These are phyloP conservation scores for Patella depressa DNA, from an alignment of 2,888 invertebrate species.

Conservation along the genomic window DNA sequence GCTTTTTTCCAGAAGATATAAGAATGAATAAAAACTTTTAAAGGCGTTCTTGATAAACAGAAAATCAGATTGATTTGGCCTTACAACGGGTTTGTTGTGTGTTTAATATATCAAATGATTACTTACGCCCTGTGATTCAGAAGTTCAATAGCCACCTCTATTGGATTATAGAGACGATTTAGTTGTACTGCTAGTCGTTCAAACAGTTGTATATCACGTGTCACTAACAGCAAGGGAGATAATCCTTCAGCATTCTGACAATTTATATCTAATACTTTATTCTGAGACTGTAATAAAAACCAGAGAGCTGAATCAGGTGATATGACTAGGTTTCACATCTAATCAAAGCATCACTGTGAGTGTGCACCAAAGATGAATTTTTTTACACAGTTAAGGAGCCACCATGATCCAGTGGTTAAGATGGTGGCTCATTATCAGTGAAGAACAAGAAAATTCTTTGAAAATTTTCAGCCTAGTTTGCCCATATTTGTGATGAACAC, in stretches of 20 bases:
- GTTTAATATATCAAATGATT: neutral
- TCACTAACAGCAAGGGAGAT: conserved; percentile 65
- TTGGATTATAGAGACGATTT: conserved; percentile 58
- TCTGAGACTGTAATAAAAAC: conserved; percentile 46
- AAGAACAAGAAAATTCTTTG: no score
- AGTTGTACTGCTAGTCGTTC: conserved; percentile 61
- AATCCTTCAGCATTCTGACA: conserved; percentile 66
- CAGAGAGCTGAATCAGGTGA: neutral
- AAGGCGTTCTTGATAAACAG: no score
- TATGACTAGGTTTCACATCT: no score
- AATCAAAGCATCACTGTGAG: no score
- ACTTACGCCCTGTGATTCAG: conserved; percentile 64
- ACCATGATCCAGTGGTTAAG: no score
- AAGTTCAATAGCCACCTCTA: conserved; percentile 59
- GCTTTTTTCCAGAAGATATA: no score
- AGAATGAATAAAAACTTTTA: no score
- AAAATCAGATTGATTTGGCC: neutral
- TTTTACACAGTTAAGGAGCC: no score
- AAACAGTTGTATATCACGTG: conserved; percentile 64
- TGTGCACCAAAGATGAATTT: no score
- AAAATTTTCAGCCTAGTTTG: no score
- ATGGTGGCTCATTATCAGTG: no score
- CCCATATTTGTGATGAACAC: no score
- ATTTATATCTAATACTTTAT: conserved; percentile 62
- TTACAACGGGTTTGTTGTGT: neutral